phyloP scores from a whole-genome alignment of 1,140 invertebrate genomes.

The Scaptomyza hsui region DNA sequence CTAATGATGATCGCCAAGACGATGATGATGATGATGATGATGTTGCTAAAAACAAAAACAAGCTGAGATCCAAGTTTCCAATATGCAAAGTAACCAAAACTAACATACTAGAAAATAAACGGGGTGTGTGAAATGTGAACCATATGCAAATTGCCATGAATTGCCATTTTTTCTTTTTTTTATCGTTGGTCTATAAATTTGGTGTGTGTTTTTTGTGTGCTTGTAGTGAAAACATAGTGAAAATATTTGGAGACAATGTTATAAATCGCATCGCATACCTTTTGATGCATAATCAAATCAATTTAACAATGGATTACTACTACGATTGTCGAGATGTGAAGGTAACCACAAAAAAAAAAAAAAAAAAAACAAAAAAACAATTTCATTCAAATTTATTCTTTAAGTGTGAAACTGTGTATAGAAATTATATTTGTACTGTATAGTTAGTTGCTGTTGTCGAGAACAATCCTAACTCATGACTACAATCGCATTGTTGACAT shows the following conservation, averaged over 20 bases:
- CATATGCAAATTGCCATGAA: constrained; percentile 67
- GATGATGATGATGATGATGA: constrained; percentile 55
- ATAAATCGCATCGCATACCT: constrained; percentile 56
- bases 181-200: constrained; percentile 17
- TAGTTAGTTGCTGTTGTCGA: neutral
- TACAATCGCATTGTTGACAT: constrained; percentile 6
- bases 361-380: neutral
- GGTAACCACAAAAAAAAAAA: constrained; percentile 39
- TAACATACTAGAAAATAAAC: constrained; percentile 62
- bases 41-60: constrained; percentile 61
- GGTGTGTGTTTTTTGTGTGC: constrained; percentile 63
- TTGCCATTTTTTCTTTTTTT: constrained; percentile 33
- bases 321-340: constrained; percentile 65
- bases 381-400: constrained; percentile 15
- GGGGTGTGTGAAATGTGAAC: constrained; percentile 79
- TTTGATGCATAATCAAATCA: constrained; percentile 49
- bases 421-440: neutral
- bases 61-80: constrained; percentile 49
- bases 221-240: constrained; percentile 75
- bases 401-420: constrained; percentile 4
- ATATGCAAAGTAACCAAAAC: constrained; percentile 74
- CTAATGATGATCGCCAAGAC: constrained; percentile 30
- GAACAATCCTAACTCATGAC: constrained; percentile 9
- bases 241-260: constrained; percentile 53
- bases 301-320: constrained; percentile 70